phyloP scores from a whole-genome alignment of 2,888 invertebrate genomes.

The Callinectes sapidus region DNA sequence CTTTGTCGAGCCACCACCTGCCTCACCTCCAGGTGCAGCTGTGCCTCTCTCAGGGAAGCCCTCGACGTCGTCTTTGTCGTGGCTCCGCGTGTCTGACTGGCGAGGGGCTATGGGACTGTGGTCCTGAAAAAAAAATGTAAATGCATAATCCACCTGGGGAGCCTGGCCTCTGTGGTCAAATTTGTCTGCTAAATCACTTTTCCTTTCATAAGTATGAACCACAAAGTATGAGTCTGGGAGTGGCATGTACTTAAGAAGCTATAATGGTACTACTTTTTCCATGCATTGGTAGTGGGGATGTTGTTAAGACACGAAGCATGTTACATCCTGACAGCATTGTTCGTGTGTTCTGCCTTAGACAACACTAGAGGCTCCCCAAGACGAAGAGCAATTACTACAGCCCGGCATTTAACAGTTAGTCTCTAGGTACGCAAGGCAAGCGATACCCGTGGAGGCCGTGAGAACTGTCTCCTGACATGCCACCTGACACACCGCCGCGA shows the following conservation, averaged over 20 bases:
- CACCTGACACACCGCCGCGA: constrained; percentile 29
- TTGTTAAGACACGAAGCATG: not conserved
- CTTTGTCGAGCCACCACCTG: constrained; percentile 36
- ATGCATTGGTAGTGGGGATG: not conserved
- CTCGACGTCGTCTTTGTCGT: not conserved
- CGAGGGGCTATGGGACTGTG: not conserved
- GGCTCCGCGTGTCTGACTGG: not conserved
- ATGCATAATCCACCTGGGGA: not conserved
- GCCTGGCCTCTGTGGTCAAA: not conserved
- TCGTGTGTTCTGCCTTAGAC: not conserved
- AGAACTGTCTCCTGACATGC: not conserved
- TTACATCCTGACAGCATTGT: not conserved
- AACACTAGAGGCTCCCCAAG: not conserved
- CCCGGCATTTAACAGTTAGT: not conserved
- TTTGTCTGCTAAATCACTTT: not conserved
- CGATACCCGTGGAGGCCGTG: not conserved
- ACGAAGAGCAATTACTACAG: not conserved
- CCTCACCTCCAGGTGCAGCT: not conserved
- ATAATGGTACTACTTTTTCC: not conserved
- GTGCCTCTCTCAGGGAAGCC: not conserved
- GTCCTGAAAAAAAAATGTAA: not conserved
- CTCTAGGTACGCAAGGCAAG: not conserved
- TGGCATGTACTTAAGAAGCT: not conserved
- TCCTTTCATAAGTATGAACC: not conserved
- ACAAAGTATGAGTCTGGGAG: not conserved